Evolutionary conservation across 2,888 invertebrate genomes (phyloP).

Genomic region (Orthonychiurus folsomi): DNA sequence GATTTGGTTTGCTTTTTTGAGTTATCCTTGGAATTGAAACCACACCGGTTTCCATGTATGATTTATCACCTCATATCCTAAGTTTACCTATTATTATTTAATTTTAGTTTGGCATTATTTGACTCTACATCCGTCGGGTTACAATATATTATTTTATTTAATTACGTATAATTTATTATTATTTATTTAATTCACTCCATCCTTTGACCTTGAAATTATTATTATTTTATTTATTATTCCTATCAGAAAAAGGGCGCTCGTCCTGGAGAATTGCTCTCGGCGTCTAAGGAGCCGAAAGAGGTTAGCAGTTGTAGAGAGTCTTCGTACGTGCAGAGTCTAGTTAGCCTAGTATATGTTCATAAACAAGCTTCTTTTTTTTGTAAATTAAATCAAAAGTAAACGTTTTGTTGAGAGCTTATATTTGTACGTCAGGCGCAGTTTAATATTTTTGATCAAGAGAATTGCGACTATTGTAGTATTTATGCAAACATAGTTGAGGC

Average conservation of each 20-base stretch:
- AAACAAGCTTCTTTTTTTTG: no score
- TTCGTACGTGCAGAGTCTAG: background rate
- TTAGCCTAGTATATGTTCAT: background rate
- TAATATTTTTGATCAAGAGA: no score
- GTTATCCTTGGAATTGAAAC: background rate
- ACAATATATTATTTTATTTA: no score
- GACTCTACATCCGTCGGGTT: no score
- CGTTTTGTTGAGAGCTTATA: no score
- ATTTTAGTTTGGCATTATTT: background rate
- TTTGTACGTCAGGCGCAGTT: no score
- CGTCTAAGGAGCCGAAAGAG: slow-evolving; percentile 8
- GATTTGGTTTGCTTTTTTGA: background rate
- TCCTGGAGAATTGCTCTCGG: slow-evolving; percentile 40
- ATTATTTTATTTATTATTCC: background rate
- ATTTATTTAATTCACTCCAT: no score
- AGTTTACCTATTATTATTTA: background rate
- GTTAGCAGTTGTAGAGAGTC: slow-evolving; percentile 1
- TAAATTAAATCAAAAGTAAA: no score
- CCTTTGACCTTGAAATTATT: no score
- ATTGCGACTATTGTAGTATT: no score
- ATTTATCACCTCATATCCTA: background rate
- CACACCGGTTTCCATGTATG: background rate
- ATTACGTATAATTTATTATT: no score
- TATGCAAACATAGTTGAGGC: no score
- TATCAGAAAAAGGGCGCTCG: slow-evolving; percentile 42